Percentiles rank a stretch among this genome's conserved stretches.
These are phyloP conservation scores for Papilio polyxenes DNA, from an alignment of 1,140 invertebrate species.

Conservation along the genomic window DNA sequence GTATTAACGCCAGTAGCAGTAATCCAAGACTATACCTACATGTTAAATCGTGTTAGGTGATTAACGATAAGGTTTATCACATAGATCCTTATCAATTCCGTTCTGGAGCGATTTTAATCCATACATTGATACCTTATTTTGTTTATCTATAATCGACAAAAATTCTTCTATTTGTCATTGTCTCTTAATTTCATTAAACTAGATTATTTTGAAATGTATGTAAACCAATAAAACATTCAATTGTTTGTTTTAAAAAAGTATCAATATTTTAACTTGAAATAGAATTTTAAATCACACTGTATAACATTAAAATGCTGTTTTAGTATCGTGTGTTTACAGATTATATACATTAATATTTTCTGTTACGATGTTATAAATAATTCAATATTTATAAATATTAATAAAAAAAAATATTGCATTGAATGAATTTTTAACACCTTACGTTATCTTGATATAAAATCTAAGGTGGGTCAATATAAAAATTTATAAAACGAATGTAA, in stretches of 20 bases:
- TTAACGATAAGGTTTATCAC: conserved; percentile 53
- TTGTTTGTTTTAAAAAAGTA: neutral
- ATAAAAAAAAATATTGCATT: conserved; percentile 17
- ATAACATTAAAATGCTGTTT: neutral
- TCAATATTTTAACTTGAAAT: neutral
- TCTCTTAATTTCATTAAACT: no score
- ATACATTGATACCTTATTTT: conserved; percentile 48
- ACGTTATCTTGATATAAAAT: conserved; percentile 1
- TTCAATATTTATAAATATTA: conserved; percentile 14
- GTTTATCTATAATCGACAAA: conserved; percentile 50
- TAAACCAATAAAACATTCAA: neutral
- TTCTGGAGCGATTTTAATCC: conserved; percentile 69
- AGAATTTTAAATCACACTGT: neutral
- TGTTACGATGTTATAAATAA: neutral
- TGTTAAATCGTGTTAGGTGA: conserved; percentile 37
- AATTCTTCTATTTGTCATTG: neutral
- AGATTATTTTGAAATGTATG: neutral
- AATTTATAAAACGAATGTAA: conserved; percentile 30
- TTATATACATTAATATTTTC: neutral
- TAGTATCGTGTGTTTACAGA: neutral
- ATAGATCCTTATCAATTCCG: conserved; percentile 59
- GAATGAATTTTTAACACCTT: conserved; percentile 32
- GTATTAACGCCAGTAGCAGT: conserved; percentile 31
- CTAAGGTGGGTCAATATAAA: conserved; percentile 9
- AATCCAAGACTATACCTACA: conserved; percentile 35